Conservation (phyloP, 2,113 vertebrate species). For the Anoplopoma fimbria region DNA sequence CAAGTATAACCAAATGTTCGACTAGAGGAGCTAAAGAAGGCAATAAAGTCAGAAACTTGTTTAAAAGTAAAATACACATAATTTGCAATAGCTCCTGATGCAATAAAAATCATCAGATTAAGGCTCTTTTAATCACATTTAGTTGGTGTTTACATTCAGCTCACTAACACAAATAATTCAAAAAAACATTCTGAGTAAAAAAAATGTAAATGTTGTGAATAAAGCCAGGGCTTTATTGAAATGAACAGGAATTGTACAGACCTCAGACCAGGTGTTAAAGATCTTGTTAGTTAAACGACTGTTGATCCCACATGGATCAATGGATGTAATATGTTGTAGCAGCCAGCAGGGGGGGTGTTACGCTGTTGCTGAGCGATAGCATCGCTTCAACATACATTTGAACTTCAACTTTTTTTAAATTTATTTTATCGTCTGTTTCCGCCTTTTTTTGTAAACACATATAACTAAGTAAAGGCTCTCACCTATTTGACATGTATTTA, state of each 20-base stretch:
- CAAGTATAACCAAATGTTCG: background rate
- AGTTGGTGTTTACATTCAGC: background rate
- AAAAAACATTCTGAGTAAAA: background rate
- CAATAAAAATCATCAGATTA: no score
- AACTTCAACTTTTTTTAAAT: slow-evolving; percentile 44
- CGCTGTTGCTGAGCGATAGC: slow-evolving; percentile 30
- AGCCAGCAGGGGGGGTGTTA: slow-evolving; percentile 70
- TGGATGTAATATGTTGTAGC: slow-evolving; percentile 21
- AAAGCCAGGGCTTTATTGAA: background rate
- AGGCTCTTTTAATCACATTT: background rate
- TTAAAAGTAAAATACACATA: no score
- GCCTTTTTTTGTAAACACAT: background rate
- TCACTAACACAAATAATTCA: background rate
- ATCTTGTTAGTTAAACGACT: slow-evolving; percentile 41
- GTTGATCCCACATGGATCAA: slow-evolving; percentile 36
- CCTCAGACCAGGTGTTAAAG: slow-evolving; percentile 35
- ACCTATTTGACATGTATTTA: background rate
- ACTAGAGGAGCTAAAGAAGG: background rate
- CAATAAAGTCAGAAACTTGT: no score
- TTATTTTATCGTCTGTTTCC: background rate
- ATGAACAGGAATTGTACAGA: background rate
- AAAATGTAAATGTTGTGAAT: background rate
- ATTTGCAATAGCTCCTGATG: no score
- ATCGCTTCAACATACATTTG: background rate
- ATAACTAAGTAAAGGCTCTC: background rate